Base-by-base conservation (phyloP, 2,797 vertebrate genomes). In the Oryzias dopingdopingensis region DNA sequence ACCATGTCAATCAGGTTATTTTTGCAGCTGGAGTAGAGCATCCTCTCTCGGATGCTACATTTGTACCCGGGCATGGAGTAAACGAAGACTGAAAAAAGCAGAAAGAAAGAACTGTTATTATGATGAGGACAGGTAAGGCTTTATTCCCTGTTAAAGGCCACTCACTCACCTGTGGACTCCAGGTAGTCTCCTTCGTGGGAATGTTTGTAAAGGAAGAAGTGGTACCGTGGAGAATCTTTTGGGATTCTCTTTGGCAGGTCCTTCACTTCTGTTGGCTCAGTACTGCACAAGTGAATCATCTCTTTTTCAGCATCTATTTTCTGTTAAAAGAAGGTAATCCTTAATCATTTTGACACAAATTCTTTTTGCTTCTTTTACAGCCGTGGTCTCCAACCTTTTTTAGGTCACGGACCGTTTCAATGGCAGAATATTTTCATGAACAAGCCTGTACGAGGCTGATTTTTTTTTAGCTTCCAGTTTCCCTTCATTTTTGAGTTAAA, bases 11-110 rank as follows among this genome's bases (percentile, higher is more conserved):
- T 80, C 62, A 98, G 77, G 23, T 94, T 93, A 58, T 90, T 96
- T 89, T 98, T 98, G 89, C 96, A 99, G 86, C 97, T 99, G 63
- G 97, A 99, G 79, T 99, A 98, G 3, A 98, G 89, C 97, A 99
- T 99, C 80, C 97, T 92, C 81, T 99, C 97, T 76, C 88, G 91
- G 92, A 98, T 97, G 82, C 95, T 95, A 74, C 97, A 98, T 16
- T 86, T 94, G 77, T 98, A 98, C 4, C 96, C 96, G 10, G 97
- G 96, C 96, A 99, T 99, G 50, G 97, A 98, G 86, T 99, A 99
- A 85, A 99, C 96, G 91, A 99, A 99, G 80, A 99, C 97, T 99
- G 88, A 20, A 83, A 45, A 40, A 17, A 49, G 13, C 7, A 26
- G 32, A 37, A 3, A 3, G 47, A 23, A 20, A 14, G 13, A 20